A percentile compares a stretch with the other conserved stretches of the same genome.
phyloP scores from a whole-genome alignment of 23 tunicate genomes.

The Halocynthia aurantium region DNA sequence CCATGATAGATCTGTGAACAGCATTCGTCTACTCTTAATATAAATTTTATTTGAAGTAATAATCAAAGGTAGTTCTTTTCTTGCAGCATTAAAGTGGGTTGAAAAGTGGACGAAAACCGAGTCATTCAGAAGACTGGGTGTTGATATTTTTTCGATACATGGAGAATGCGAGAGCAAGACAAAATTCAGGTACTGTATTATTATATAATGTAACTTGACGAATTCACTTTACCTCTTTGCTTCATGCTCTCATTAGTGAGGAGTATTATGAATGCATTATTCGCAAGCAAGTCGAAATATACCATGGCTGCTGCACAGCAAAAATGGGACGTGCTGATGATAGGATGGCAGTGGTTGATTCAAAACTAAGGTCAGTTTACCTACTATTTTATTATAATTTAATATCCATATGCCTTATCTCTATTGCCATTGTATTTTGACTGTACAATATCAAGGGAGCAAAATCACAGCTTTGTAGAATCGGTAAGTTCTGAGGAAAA shows the following conservation, averaged over 20 bases:
- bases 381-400: too few species aligned
- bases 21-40: too few species aligned
- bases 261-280: constrained; percentile 12
- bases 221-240: too few species aligned
- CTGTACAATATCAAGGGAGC: too few species aligned
- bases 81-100: constrained; percentile 21
- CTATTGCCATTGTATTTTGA: too few species aligned
- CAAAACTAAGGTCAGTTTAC: constrained; percentile 22
- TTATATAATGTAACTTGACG: too few species aligned
- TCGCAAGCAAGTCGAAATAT: not conserved
- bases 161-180: constrained; percentile 2
- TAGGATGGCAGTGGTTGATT: constrained; percentile 39
- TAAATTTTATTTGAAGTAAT: too few species aligned
- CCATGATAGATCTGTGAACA: too few species aligned
- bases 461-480: too few species aligned
- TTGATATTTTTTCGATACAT: not conserved
- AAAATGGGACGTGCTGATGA: constrained; percentile 7
- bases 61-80: not conserved
- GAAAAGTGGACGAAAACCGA: not conserved
- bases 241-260: not conserved
- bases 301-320: constrained; percentile 28
- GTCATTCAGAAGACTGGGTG: not conserved
- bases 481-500: too few species aligned
- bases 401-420: too few species aligned
- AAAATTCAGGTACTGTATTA: not conserved